These are phyloP conservation scores for Drosophila paramelanica DNA, from an alignment of 2,888 invertebrate species.

Conservation along the genomic window DNA sequence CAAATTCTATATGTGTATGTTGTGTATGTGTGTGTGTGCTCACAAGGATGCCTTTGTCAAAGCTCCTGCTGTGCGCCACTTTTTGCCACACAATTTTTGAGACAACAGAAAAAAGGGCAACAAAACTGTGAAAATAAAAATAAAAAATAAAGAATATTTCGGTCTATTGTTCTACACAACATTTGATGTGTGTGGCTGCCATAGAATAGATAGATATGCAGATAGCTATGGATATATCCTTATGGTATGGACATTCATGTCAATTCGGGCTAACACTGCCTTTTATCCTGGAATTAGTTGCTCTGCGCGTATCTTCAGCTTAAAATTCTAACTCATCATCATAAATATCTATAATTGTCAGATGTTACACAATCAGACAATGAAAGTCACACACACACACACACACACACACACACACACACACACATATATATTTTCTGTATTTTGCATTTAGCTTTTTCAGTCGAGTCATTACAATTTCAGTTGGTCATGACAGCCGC, in stretches of 20 bases:
- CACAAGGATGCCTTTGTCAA: slow-evolving; percentile 52
- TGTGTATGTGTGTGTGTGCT: slow-evolving; percentile 6
- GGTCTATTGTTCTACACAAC: slow-evolving; percentile 44
- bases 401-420: neutral
- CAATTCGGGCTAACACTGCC: slow-evolving; percentile 31
- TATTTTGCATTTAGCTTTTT: slow-evolving; percentile 58
- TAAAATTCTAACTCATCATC: slow-evolving; percentile 63
- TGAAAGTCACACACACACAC: slow-evolving; percentile 45
- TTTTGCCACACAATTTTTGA: slow-evolving; percentile 29
- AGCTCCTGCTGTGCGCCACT: slow-evolving; percentile 32
- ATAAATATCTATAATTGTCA: slow-evolving; percentile 72
- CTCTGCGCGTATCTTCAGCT: slow-evolving; percentile 24
- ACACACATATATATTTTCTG: slow-evolving; percentile 13
- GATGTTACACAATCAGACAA: slow-evolving; percentile 53
- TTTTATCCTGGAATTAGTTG: slow-evolving; percentile 30
- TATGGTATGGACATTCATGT: slow-evolving; percentile 17
- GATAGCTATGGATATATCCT: neutral
- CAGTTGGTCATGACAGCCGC: slow-evolving; percentile 57
- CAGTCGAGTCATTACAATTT: slow-evolving; percentile 65
- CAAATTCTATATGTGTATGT: neutral
- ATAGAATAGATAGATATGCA: slow-evolving; percentile 10
- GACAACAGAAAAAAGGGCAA: slow-evolving; percentile 50
- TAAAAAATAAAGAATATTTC: slow-evolving; percentile 26
- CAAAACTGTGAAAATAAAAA: slow-evolving; percentile 22
- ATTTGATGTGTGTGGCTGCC: slow-evolving; percentile 33